Evolutionary conservation across 2,113 vertebrate genomes (phyloP).

Genomic region (Hippocampus comes): DNA sequence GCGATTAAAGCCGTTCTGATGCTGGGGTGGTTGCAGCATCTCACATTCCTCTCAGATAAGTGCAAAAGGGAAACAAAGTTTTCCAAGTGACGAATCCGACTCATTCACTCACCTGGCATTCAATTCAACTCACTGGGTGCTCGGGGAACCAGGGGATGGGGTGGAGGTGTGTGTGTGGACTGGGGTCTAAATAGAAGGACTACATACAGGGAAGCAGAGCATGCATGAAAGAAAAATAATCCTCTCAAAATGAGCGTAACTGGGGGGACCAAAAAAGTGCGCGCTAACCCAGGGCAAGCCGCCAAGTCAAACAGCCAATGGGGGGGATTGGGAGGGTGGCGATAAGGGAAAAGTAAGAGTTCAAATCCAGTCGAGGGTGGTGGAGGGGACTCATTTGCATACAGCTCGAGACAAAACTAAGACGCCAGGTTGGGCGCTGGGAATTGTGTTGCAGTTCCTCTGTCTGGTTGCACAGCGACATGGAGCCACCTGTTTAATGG

Average conservation of each 20-base stretch:
- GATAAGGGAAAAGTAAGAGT: conserved; percentile 29
- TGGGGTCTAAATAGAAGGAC: conserved; percentile 14
- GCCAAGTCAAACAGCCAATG: conserved; percentile 59
- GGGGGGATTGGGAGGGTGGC: conserved; percentile 1
- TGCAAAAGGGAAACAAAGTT: conserved; percentile 43
- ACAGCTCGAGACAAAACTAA: conserved; percentile 36
- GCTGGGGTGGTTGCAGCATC: conserved; percentile 20
- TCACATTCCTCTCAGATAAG: conserved; percentile 47
- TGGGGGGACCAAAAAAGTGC: conserved; percentile 32
- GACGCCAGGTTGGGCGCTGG: conserved; percentile 34
- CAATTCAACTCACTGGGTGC: conserved; percentile 38
- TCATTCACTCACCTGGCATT: conserved; percentile 29
- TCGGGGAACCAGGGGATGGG: conserved; percentile 13
- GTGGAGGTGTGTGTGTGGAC: conserved; percentile 17
- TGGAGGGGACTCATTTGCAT: conserved; percentile 33
- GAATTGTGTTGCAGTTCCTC: conserved; percentile 35
- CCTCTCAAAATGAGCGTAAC: conserved; percentile 38
- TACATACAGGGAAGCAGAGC: conserved; percentile 27
- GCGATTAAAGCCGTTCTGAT: conserved; percentile 25
- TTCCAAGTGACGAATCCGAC: conserved; percentile 52
- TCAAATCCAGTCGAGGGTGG: conserved; percentile 39
- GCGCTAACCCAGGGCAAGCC: conserved; percentile 24
- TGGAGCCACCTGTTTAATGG: conserved; percentile 64
- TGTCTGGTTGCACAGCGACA: conserved; percentile 42
- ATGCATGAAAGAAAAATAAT: conserved; percentile 57